Base-by-base conservation (phyloP, 2,888 invertebrate genomes). In the Schizotus pectinicornis region DNA sequence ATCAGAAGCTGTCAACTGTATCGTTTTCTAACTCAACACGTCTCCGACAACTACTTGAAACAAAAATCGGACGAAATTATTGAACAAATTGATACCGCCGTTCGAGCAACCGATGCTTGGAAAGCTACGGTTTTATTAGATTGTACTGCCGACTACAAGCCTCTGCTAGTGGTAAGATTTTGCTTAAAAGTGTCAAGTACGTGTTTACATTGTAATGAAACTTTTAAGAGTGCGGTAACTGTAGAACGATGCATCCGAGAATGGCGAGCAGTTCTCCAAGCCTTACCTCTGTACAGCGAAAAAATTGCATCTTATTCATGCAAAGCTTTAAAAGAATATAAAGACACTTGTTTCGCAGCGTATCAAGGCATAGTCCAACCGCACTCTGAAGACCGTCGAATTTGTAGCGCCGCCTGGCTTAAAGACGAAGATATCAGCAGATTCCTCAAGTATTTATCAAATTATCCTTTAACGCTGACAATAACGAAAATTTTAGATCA, bases 381-480 rank as follows among this genome's bases (percentile, higher is more conserved):
- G 0, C 90, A 90, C 69, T 84, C 88, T 0, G 91, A 92, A 72
- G 91, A 92, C 70, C 86, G 88, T 67, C 81, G 89, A 59, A 89
- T 94, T 56, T 90, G 92, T 67, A 92, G 91, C 70, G 91, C 92
- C 0, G 87, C 89, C 7, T 94, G 96, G 96, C 85, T 96, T 0
- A 93, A 94, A 67, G 97, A 98, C 79, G 95, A 95, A 71, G 97
- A 98, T 75, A 96, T 98, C 60, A 94, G 91, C 74, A 82, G 96
- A 50, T 94, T 96, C 80, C 85, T 98, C 68, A 94, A 93, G 88
- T 88, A 84, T 67, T 80, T 82, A 13, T 42, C 30, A 9, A 11
- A 9, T 35, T 30, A 13, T 22, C n/a, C n/a, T n/a, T n/a, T n/a
- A n/a, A n/a, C n/a, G n/a, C n/a, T n/a, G n/a, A n/a, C n/a, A n/a